Percentiles rank a stretch among this genome's conserved stretches.
Evolutionary conservation across 2,888 invertebrate species (phyloP).

Genomic region (Agrotis clavis): DNA sequence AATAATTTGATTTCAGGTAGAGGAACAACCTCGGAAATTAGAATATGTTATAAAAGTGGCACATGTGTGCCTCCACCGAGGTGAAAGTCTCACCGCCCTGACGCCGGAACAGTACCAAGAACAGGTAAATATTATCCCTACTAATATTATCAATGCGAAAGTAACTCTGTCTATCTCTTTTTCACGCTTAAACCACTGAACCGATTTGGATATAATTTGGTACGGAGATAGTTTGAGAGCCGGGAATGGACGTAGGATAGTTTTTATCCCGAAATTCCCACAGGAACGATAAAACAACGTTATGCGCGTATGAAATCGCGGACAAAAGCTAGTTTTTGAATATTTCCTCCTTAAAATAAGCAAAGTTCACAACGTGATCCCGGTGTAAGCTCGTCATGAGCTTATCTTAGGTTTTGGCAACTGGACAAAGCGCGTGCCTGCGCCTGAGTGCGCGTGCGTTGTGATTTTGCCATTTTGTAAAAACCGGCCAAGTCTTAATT

Average conservation of each 20-base stretch:
- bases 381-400: not conserved
- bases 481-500: too few relatives aligned
- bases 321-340: not conserved
- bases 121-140: conserved; percentile 81
- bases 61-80: conserved; percentile 96
- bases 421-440: not conserved
- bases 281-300: too few relatives aligned
- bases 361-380: not conserved
- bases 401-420: not conserved
- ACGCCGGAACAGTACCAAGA: conserved; percentile 95
- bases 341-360: not conserved
- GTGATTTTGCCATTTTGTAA: too few relatives aligned
- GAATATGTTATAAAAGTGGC: conserved; percentile 99
- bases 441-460: too few relatives aligned
- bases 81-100: conserved; percentile 91
- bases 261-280: too few relatives aligned
- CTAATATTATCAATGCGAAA: too few relatives aligned
- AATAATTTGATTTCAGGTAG: conserved; percentile 91
- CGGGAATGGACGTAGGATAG: too few relatives aligned
- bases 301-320: too few relatives aligned
- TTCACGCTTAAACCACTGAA: too few relatives aligned
- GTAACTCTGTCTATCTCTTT: too few relatives aligned
- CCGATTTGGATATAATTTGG: too few relatives aligned
- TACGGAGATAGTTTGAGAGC: too few relatives aligned
- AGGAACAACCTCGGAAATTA: conserved; percentile 99